phyloP scores from a whole-genome alignment of 1,140 invertebrate species.

The Neodiprion fabricii region DNA sequence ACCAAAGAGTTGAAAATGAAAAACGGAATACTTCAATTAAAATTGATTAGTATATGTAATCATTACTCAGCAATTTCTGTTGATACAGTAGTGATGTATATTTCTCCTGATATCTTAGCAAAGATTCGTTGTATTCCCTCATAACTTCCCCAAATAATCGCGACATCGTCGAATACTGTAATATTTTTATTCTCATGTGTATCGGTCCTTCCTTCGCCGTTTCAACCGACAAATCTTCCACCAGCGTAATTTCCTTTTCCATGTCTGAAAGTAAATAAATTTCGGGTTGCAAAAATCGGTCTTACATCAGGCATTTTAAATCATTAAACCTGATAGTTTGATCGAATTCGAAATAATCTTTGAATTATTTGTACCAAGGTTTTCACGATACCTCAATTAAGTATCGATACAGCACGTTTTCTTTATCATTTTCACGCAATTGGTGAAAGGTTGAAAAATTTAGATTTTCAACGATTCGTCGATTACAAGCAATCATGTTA shows the following conservation, averaged over 20 bases:
- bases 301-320: background rate
- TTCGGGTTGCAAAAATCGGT: background rate
- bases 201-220: constrained; percentile 40
- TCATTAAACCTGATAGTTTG: background rate
- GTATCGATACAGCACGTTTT: too few species aligned
- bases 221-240: constrained; percentile 43
- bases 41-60: constrained; percentile 14
- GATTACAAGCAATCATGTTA: too few species aligned
- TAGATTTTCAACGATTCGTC: too few species aligned
- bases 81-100: constrained; percentile 78
- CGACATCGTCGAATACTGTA: constrained; percentile 61
- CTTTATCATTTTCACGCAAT: too few species aligned
- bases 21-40: constrained; percentile 9
- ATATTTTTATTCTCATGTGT: constrained; percentile 54
- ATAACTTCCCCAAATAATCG: constrained; percentile 67
- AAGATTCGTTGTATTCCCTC: constrained; percentile 75
- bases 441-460: too few species aligned
- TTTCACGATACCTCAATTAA: too few species aligned
- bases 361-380: background rate
- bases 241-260: constrained; percentile 38
- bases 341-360: background rate
- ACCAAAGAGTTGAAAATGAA: constrained; percentile 25
- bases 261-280: constrained; percentile 39
- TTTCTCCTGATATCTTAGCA: constrained; percentile 74
- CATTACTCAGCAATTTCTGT: constrained; percentile 78